These are phyloP conservation scores for Thysanoteuthis rhombus DNA, from an alignment of 2,888 invertebrate species.

Conservation along the genomic window DNA sequence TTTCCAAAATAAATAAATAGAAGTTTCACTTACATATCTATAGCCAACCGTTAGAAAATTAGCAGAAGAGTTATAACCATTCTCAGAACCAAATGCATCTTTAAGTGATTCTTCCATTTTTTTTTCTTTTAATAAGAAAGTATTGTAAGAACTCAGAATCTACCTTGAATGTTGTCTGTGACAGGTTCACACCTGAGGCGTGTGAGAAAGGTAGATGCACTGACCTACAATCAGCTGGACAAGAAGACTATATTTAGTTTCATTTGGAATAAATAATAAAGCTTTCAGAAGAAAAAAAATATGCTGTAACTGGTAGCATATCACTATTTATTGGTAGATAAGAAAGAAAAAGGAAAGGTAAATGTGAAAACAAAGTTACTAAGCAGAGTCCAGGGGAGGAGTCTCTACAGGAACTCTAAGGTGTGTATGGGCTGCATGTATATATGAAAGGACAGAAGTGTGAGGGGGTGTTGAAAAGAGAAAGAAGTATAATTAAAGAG, in stretches of 20 bases:
- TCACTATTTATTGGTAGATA: neutral
- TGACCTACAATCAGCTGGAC: neutral
- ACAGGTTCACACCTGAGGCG: neutral
- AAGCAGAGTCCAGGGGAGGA: neutral
- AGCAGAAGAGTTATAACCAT: neutral
- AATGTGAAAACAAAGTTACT: neutral
- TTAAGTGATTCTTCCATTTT: neutral
- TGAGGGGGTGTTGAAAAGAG: too few relatives aligned
- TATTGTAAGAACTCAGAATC: neutral
- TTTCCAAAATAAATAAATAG: neutral
- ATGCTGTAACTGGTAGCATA: neutral
- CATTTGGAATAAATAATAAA: neutral
- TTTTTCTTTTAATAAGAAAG: neutral
- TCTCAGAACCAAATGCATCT: neutral
- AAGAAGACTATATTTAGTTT: neutral
- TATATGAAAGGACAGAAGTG: too few relatives aligned
- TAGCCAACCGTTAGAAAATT: neutral
- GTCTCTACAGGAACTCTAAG: neutral
- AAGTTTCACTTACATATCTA: neutral
- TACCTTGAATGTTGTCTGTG: neutral
- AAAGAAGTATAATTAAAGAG: too few relatives aligned
- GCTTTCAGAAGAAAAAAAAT: neutral
- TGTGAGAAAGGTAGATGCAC: neutral
- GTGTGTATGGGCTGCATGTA: neutral
- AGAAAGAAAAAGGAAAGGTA: neutral